These are phyloP conservation scores for Lichenostomus cassidix DNA, from an alignment of 2,113 vertebrate species.

Conservation along the genomic window DNA sequence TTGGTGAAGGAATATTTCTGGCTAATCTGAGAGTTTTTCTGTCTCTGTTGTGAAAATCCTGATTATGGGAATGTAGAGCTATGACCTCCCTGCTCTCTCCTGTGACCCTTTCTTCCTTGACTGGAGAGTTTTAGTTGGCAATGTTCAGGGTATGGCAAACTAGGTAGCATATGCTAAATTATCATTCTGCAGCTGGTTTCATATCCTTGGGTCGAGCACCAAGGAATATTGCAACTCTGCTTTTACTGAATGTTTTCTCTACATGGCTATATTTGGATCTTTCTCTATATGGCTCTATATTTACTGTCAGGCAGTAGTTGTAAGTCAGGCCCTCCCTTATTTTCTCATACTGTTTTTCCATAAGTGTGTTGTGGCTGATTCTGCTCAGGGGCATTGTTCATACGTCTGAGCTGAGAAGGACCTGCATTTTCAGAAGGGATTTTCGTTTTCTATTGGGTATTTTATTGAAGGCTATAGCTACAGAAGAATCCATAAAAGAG, in stretches of 20 bases:
- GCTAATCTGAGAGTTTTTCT: not conserved
- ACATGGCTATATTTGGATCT: too few species aligned
- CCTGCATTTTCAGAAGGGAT: not conserved
- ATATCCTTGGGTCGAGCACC: not conserved
- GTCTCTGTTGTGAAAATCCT: not conserved
- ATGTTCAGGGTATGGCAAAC: fast-evolving
- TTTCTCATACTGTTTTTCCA: not conserved
- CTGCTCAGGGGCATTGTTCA: not conserved
- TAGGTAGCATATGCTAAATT: not conserved
- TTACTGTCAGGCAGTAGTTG: not conserved
- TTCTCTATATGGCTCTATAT: not conserved
- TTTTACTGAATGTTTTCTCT: not conserved
- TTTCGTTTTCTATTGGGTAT: not conserved
- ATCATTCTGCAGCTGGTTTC: not conserved
- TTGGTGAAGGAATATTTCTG: not conserved
- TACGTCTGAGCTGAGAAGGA: not conserved
- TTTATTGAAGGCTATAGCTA: not conserved
- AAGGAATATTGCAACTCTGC: not conserved
- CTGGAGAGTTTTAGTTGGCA: not conserved
- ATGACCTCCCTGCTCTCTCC: not conserved
- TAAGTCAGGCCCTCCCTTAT: not conserved
- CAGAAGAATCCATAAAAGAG: not conserved
- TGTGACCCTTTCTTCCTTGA: not conserved
- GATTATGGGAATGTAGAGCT: not conserved
- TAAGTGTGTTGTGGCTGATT: not conserved